Evolutionary conservation across 2,888 invertebrate genomes (phyloP).

Genomic region (Trissolcus japonicus): DNA sequence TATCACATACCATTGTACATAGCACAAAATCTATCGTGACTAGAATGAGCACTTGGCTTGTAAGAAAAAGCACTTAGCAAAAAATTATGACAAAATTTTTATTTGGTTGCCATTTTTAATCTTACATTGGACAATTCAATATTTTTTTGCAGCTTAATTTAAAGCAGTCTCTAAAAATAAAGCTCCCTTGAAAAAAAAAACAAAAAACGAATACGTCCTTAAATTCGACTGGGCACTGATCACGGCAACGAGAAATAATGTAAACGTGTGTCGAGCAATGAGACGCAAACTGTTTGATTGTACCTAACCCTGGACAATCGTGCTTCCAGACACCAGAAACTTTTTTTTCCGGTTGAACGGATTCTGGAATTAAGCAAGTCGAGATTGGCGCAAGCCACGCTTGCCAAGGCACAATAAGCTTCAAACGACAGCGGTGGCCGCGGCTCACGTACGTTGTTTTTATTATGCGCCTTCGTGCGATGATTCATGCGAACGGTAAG

Average conservation of each 20-base stretch:
- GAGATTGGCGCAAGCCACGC: constrained; percentile 9
- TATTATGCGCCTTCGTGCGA: constrained; percentile 56
- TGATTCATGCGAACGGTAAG: constrained; percentile 32
- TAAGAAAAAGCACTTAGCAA: constrained; percentile 12
- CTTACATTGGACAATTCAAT: constrained; percentile 25
- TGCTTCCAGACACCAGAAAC: constrained; percentile 59
- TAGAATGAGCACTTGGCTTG: constrained; percentile 27
- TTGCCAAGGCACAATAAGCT: constrained; percentile 19
- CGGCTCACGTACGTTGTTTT: constrained; percentile 40
- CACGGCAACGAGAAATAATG: constrained; percentile 41
- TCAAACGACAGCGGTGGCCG: constrained; percentile 2
- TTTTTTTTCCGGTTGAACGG: constrained; percentile 53
- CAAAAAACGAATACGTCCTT: constrained; percentile 27
- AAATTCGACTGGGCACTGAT: constrained; percentile 43
- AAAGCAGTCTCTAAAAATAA: constrained; percentile 29
- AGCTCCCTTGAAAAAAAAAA: constrained; percentile 15
- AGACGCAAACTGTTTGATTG: constrained; percentile 45
- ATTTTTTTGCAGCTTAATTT: constrained; percentile 53
- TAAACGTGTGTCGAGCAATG: constrained; percentile 36
- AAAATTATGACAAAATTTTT: neutral
- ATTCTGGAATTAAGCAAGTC: constrained; percentile 41
- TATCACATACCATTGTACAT: neutral
- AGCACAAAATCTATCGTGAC: neutral
- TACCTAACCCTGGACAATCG: constrained; percentile 56
- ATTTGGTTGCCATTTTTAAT: neutral